Evolutionary conservation across 1,140 invertebrate genomes (phyloP).

Genomic region (Adelges cooleyi): DNA sequence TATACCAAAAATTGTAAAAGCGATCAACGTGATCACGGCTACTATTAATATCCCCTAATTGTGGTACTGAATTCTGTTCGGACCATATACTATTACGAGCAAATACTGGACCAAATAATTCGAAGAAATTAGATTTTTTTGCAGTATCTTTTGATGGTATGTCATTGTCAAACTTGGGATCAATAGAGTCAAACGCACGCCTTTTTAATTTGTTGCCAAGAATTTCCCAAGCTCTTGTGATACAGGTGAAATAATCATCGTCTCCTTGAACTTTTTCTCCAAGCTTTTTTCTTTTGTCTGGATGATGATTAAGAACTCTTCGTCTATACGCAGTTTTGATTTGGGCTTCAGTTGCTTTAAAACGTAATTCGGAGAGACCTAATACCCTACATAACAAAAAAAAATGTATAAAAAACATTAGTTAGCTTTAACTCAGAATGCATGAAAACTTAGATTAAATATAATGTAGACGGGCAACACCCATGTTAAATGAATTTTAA

Average conservation of each 20-base stretch:
- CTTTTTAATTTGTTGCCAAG: conserved; percentile 69
- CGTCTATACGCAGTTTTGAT: conserved; percentile 83
- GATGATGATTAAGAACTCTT: conserved; percentile 92
- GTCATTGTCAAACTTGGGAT: conserved; percentile 84
- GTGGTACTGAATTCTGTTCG: conserved; percentile 71
- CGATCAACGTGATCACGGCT: conserved; percentile 63
- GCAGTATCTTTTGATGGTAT: conserved; percentile 59
- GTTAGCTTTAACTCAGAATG: no score
- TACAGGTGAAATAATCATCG: conserved; percentile 96
- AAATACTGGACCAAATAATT: conserved; percentile 64
- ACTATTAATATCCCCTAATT: conserved; percentile 63
- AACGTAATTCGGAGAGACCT: conserved; percentile 67
- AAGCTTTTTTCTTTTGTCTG: conserved; percentile 85
- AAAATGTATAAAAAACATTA: neutral
- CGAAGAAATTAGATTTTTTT: conserved; percentile 69
- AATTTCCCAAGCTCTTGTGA: conserved; percentile 94
- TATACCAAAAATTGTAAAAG: conserved; percentile 89
- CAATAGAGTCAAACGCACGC: conserved; percentile 88
- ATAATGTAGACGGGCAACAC: no score
- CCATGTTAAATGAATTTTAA: no score
- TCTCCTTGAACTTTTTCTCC: conserved; percentile 73
- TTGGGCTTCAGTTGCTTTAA: conserved; percentile 75
- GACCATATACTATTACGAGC: conserved; percentile 87
- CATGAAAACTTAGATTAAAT: no score
- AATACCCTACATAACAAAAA: conserved; percentile 76